Base-by-base conservation (phyloP, 2,888 invertebrate genomes). In the Zygogramma bicolorata region DNA sequence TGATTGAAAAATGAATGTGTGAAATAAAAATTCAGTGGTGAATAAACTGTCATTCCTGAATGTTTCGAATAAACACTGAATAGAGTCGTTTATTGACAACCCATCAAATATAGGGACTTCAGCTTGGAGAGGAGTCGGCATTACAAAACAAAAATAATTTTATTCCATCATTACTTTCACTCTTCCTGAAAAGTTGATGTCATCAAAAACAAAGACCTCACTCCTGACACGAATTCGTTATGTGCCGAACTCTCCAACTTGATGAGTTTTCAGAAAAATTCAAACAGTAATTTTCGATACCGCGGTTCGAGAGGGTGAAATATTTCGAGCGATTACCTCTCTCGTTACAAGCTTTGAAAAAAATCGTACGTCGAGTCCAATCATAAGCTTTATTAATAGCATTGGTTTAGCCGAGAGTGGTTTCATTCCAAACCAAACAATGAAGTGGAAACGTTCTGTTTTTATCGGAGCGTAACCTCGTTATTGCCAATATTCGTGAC, bases 321-420 rank as follows among this genome's bases (percentile, higher is more conserved):
- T 61, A 53, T 61, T 63, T 69, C 60, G 22, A 29, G 10, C 31
- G 20, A 53, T 62, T 31, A 60, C 49, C 3, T 29, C 31, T 49
- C 22, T 22, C 18, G 29, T 61, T 29, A 6, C 3, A 10, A 34
- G 15, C 27, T 59, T 31, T 58, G 29, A 57, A 53, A 69, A 61
- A 60, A 61, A 70, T 61, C 31, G 27, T 68, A 61, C 38, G 38
- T 34, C 31, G 34, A 65, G 63, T 65, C 65, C 69, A 59, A 66
- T 70, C 68, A 66, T 65, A 69, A 73, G 71, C 73, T 73, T 73
- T 75, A 73, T 75, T 73, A 73, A 75, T 66, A 73, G 70, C 68
- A 27, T 58, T 58, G 49, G 67, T 42, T 62, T 31, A 63, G 46
- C 40, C 65, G 63, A 69, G 49, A 42, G 70, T 34, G 65, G 62